Evolutionary conservation across 2,113 vertebrate species (phyloP).

Genomic region (Pelobates fuscus): DNA sequence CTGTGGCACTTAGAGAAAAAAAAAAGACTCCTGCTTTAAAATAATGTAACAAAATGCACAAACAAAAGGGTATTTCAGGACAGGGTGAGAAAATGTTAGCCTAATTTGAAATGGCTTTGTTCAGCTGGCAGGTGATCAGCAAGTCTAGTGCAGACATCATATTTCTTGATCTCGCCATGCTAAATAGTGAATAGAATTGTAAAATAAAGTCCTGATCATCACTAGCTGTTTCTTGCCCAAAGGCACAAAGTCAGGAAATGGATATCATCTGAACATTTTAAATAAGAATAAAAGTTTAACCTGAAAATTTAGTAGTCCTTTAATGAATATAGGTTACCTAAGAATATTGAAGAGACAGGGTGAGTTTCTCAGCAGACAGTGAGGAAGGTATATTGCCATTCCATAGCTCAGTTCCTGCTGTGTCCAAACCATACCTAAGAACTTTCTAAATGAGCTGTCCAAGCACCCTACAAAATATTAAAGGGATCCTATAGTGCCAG

Average conservation of each 20-base stretch:
- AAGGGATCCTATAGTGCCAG: no score
- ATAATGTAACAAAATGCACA: constrained; percentile 19
- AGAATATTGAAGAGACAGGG: no score
- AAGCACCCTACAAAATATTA: no score
- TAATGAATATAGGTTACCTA: no score
- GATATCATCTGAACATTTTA: constrained; percentile 32
- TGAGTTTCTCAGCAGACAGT: no score
- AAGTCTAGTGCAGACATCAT: constrained; percentile 31
- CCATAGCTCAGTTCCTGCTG: no score
- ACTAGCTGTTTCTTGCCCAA: constrained; percentile 24
- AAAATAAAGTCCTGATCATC: constrained; percentile 32
- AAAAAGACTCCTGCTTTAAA: background rate
- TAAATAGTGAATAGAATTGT: constrained; percentile 26
- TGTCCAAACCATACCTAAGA: no score
- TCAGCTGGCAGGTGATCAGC: constrained; percentile 37
- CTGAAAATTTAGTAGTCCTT: no score
- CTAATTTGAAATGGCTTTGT: constrained; percentile 41
- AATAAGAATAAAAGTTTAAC: no score
- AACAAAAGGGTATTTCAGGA: constrained; percentile 42
- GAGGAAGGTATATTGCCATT: no score
- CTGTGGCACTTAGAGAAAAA: background rate
- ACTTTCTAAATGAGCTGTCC: no score
- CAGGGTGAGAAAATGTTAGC: constrained; percentile 36
- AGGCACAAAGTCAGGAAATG: constrained; percentile 19
- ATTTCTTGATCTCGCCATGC: constrained; percentile 26